These are phyloP conservation scores for Tachycineta bicolor DNA, from an alignment of 2,113 vertebrate species.

Conservation along the genomic window DNA sequence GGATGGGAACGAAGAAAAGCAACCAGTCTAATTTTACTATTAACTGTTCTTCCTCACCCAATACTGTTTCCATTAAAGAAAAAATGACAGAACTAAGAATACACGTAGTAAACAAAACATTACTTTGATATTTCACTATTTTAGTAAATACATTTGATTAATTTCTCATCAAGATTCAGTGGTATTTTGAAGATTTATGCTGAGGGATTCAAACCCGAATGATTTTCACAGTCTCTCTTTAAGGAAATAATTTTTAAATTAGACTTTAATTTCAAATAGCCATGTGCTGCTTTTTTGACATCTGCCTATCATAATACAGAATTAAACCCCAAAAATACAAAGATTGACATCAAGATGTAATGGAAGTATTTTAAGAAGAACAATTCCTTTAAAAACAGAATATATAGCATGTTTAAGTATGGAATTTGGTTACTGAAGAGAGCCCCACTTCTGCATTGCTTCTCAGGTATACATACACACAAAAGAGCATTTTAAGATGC, in stretches of 20 bases:
- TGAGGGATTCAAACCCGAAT: background rate
- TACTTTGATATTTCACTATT: background rate
- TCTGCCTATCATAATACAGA: background rate
- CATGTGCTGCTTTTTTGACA: background rate
- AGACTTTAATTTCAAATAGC: background rate
- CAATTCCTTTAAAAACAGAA: conserved; percentile 27
- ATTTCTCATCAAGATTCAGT: background rate
- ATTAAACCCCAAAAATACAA: background rate
- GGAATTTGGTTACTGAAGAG: background rate
- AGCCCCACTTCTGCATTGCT: background rate
- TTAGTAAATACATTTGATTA: background rate
- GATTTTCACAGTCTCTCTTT: background rate
- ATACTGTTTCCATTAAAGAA: background rate
- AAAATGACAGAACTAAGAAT: background rate
- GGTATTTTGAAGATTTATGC: background rate
- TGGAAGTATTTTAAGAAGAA: conserved; percentile 45
- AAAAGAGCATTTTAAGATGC: conserved; percentile 24
- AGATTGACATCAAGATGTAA: background rate
- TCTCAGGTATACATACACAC: background rate
- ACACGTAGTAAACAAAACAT: background rate
- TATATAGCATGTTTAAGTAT: background rate
- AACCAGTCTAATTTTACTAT: background rate
- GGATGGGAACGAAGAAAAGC: background rate
- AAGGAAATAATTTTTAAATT: background rate
- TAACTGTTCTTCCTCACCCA: background rate